These are phyloP conservation scores for Galemys pyrenaicus DNA, from an alignment of 2,113 vertebrate species.

Conservation along the genomic window DNA sequence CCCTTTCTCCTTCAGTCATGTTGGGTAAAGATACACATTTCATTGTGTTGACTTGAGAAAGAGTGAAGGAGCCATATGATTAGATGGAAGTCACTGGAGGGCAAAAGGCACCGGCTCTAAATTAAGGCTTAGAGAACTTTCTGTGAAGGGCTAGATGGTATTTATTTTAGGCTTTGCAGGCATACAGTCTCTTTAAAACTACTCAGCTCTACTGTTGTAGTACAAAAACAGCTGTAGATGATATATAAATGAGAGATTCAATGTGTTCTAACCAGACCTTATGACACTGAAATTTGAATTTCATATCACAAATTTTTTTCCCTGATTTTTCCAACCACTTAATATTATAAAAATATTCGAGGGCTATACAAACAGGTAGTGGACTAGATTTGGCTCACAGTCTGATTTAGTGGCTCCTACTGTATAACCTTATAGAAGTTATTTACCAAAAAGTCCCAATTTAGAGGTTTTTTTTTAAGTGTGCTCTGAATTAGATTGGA, in stretches of 20 bases:
- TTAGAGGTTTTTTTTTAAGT: neutral
- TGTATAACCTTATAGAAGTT: neutral
- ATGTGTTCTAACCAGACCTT: neutral
- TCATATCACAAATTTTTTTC: neutral
- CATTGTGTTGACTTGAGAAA: neutral
- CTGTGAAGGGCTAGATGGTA: neutral
- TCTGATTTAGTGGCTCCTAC: neutral
- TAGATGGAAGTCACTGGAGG: neutral
- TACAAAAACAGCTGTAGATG: neutral
- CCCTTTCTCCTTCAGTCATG: neutral
- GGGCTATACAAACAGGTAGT: neutral
- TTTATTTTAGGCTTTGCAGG: conserved; percentile 35
- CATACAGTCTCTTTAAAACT: neutral
- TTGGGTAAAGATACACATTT: neutral
- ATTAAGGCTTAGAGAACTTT: neutral
- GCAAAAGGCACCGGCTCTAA: neutral
- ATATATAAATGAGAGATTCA: no score
- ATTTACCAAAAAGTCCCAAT: neutral
- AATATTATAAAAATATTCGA: neutral
- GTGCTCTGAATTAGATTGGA: neutral
- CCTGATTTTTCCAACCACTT: neutral
- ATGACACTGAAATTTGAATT: neutral
- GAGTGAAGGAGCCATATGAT: neutral
- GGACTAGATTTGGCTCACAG: neutral
- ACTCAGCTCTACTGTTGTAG: neutral